Evolutionary conservation across 2,888 invertebrate genomes (phyloP).

Genomic region (Scaptomyza reducta): DNA sequence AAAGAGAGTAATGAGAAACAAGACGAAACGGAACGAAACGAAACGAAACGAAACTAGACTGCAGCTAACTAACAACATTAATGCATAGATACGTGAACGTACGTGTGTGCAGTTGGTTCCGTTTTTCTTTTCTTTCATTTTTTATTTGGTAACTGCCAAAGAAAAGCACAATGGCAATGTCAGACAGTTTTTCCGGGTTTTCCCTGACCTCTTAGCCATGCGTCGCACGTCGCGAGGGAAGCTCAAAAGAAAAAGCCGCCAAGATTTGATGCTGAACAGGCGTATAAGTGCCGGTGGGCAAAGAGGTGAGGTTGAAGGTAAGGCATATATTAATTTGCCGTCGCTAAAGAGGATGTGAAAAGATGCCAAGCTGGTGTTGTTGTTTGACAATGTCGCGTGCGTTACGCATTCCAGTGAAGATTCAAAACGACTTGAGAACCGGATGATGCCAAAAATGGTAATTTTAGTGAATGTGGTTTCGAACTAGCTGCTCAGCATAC

Average conservation of each 20-base stretch:
- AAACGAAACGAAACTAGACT: slow-evolving; percentile 37
- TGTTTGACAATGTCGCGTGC: slow-evolving; percentile 55
- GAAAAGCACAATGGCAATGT: slow-evolving; percentile 56
- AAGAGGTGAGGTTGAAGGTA: slow-evolving; percentile 1
- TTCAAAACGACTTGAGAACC: slow-evolving; percentile 8
- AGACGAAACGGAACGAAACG: neutral
- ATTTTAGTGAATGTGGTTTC: slow-evolving; percentile 37
- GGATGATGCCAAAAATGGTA: slow-evolving; percentile 21
- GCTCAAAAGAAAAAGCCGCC: slow-evolving; percentile 55
- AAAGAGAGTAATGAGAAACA: slow-evolving; percentile 5
- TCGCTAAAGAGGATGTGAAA: slow-evolving; percentile 38
- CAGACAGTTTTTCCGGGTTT: slow-evolving; percentile 68
- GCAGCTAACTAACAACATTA: slow-evolving; percentile 34
- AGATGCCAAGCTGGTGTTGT: slow-evolving; percentile 20
- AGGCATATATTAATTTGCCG: slow-evolving; percentile 44
- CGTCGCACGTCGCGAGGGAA: slow-evolving; percentile 59
- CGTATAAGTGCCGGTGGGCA: neutral
- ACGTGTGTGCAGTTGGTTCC: slow-evolving; percentile 48
- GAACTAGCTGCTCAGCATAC: slow-evolving; percentile 37
- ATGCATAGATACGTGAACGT: slow-evolving; percentile 8
- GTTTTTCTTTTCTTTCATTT: slow-evolving; percentile 24
- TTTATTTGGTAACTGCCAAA: slow-evolving; percentile 56
- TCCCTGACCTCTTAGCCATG: slow-evolving; percentile 53
- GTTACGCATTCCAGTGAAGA: slow-evolving; percentile 38
- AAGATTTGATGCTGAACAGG: slow-evolving; percentile 30